Base-by-base conservation (phyloP, 2,888 invertebrate species). In the Psococerastis gibbosa region DNA sequence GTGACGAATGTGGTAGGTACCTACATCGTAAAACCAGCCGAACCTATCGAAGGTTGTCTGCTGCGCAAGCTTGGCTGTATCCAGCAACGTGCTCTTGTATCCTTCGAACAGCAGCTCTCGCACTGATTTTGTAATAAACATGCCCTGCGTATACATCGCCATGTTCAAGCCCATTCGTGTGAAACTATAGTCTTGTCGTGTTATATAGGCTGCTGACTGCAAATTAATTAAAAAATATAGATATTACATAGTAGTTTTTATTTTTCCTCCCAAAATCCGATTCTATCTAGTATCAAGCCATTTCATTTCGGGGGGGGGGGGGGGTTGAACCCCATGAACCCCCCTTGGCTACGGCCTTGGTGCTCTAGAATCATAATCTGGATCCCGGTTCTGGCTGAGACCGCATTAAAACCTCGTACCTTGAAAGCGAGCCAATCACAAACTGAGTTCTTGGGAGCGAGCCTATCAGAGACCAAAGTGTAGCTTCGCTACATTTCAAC, bases 1-100 rank as follows among this genome's bases (percentile, higher is more conserved):
- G n/a, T n/a, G n/a, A n/a, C n/a, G n/a, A n/a, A n/a, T n/a, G n/a
- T n/a, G n/a, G n/a, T n/a, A n/a, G n/a, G n/a, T n/a, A n/a, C n/a
- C n/a, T 55, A 65, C 65, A 48, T 55, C 65, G 52, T 84, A 88
- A 61, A 91, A 89, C 76, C 87, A 80, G 9, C 83, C 91, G 57
- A 91, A 88, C 54, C 69, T 72, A 54, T 88, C 87, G 48, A 75
- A 75, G 3, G 52, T 47, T 9, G 54, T 49, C 5, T 44, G 44
- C 2, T 55, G 52, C 44, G 55, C 42, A 8, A 43, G 48, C 32
- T 50, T 46, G 5, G 54, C 55, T 43, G 54, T 46, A 32, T 73
- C 70, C 45, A 89, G 67, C 43, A 87, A 58, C 0, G 71, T 62
- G 57, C 89, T 88, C 1, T 70, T 66, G 56, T 85, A 89, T 0